Evolutionary conservation across 2,113 vertebrate species (phyloP), one percentile per base, ranked within the genome.

Genomic region (Anguilla rostrata): DNA sequence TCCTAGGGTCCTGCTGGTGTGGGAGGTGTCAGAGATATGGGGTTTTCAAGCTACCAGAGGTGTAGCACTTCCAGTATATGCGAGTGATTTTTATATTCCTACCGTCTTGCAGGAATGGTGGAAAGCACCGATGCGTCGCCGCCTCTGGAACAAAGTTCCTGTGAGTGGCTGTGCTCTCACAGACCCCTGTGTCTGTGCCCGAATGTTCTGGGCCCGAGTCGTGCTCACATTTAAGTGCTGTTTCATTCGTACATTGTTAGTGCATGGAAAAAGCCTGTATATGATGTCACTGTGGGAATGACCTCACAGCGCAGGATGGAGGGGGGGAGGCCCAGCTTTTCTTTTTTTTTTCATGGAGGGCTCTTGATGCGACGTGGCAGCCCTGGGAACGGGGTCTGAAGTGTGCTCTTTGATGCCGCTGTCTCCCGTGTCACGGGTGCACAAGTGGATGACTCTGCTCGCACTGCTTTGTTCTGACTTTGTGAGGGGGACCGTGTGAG

Each of bases 401-500:
- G 71, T 0, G 71, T 34, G 20, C n/a, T 34, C 71, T 75, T 75
- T 75, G n/a, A 75, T 34, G 71, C 71, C 29, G n/a, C 16, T 75
- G 71, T 5, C 71, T 34, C 20, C 20, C 6, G 63, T 9, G 26
- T 9, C 20, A n/a, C 16, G 20, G 63, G 63, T 34, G 63, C 63
- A n/a, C 22, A n/a, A 71, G 63, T 71, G 63, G 63, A 22, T 71
- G 63, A 71, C 63, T 71, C 63, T 71, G 63, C 26, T 71, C 63
- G 26, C 63, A 71, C 63, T n/a, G 26, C 63, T 71, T 71, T 71
- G 63, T 71, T 71, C 26, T 46, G 39, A 20, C 60, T 57, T 26
- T n/a, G 60, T 75, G 57, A n/a, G 43, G 41, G 83, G 83, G 71
- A 78, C 26, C 15, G 41, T 63, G 83, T 40, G 83, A 78, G 41